Evolutionary conservation across 2,113 vertebrate species (phyloP).

Genomic region (Fregata magnificens): DNA sequence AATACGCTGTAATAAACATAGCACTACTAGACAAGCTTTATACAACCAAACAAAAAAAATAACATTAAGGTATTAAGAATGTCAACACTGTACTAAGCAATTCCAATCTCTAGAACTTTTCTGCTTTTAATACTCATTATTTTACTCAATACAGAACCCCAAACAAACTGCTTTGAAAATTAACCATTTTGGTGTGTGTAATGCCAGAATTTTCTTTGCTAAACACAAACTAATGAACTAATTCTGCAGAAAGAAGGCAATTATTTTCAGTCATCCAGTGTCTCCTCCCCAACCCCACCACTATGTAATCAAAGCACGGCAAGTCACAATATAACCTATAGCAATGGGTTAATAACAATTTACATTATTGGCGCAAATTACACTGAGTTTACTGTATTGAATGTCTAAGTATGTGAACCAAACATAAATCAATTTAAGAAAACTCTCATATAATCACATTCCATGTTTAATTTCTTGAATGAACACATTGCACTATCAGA

Average conservation of each 20-base stretch:
- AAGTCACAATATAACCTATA: background rate
- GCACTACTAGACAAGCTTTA: background rate
- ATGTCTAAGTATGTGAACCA: background rate
- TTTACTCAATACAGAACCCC: background rate
- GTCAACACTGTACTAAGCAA: background rate
- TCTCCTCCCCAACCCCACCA: background rate
- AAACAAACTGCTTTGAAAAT: background rate
- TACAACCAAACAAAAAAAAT: background rate
- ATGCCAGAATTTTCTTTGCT: background rate
- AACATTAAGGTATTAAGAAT: background rate
- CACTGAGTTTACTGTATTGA: background rate
- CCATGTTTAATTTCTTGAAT: background rate
- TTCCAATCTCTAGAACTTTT: background rate
- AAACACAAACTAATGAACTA: background rate
- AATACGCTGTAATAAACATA: background rate
- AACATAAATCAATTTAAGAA: background rate
- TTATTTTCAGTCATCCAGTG: background rate
- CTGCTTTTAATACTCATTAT: background rate
- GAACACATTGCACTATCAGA: background rate
- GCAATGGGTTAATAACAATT: background rate
- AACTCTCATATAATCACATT: background rate
- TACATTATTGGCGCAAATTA: background rate
- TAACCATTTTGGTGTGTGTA: background rate
- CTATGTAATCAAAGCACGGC: background rate
- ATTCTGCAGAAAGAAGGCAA: background rate